Evolutionary conservation across 2,113 vertebrate genomes (phyloP).

Genomic region (Gobio gobio): DNA sequence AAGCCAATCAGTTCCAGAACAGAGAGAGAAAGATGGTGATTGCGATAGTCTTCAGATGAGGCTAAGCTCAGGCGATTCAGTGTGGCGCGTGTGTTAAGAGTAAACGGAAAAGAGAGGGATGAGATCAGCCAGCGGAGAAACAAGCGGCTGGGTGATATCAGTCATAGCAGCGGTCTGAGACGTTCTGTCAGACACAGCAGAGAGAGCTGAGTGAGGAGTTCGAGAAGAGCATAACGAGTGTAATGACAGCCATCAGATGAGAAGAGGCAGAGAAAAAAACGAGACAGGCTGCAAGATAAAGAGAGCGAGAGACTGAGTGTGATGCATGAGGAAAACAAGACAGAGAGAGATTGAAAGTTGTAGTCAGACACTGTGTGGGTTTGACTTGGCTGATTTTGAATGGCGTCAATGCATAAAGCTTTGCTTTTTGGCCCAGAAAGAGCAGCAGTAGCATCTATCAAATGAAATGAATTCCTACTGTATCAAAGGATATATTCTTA

Average conservation of each 20-base stretch:
- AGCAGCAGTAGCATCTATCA: neutral
- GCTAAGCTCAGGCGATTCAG: neutral
- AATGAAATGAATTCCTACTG: neutral
- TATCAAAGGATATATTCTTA: neutral
- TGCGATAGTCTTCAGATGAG: conserved; percentile 64
- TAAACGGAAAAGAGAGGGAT: neutral
- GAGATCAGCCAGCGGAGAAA: conserved; percentile 1
- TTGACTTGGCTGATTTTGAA: neutral
- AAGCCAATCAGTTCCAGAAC: conserved; percentile 64
- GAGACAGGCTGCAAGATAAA: conserved; percentile 18
- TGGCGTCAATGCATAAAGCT: neutral
- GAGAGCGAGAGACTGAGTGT: conserved; percentile 19
- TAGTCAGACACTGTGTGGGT: neutral
- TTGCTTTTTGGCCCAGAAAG: neutral
- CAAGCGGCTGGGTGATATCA: conserved; percentile 25
- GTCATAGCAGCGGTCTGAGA: conserved; percentile 32
- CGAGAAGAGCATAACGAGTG: conserved; percentile 32
- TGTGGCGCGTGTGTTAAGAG: neutral
- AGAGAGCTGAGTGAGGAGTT: conserved; percentile 27
- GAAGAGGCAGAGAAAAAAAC: neutral
- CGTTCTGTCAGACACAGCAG: conserved; percentile 28
- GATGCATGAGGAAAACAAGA: conserved; percentile 23
- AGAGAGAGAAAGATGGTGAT: conserved; percentile 51
- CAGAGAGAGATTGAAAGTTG: conserved; percentile 9
- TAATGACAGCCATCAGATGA: conserved; percentile 9